Conservation (phyloP, 2,888 invertebrate genomes). For the Opisthograptis luteolata region DNA sequence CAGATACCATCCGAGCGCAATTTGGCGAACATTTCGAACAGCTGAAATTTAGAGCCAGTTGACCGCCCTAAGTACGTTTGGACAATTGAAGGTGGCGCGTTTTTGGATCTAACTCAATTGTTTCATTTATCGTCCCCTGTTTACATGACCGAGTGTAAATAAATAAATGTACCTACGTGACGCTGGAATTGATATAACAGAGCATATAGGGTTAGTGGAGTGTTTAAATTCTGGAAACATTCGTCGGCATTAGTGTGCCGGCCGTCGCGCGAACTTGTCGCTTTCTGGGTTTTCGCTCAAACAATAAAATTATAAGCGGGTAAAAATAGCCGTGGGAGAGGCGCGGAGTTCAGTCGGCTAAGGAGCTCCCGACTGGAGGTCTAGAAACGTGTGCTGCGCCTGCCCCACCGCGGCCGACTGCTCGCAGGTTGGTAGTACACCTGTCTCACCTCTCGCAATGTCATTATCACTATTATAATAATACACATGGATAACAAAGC, state of each 20-base stretch:
- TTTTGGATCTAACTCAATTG: slow-evolving; percentile 49
- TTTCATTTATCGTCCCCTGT: slow-evolving; percentile 37
- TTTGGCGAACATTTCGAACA: slow-evolving; percentile 5
- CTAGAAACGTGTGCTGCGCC: slow-evolving; percentile 75
- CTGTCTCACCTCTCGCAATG: slow-evolving; percentile 75
- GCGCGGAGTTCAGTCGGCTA: slow-evolving; percentile 51
- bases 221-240: slow-evolving; percentile 53
- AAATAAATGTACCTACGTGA: too few species aligned
- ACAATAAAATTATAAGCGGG: slow-evolving; percentile 83
- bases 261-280: slow-evolving; percentile 77
- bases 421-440: slow-evolving; percentile 78
- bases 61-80: slow-evolving; percentile 24
- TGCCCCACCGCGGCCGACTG: slow-evolving; percentile 62
- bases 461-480: slow-evolving; percentile 80
- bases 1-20: slow-evolving; percentile 4
- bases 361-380: slow-evolving; percentile 68
- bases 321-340: slow-evolving; percentile 73
- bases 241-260: slow-evolving; percentile 71
- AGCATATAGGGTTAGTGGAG: slow-evolving; percentile 33
- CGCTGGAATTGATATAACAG: slow-evolving; percentile 50
- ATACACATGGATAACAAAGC: slow-evolving; percentile 63
- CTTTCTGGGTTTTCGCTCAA: slow-evolving; percentile 73
- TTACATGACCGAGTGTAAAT: slow-evolving; percentile 39
- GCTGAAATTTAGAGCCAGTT: slow-evolving; percentile 25
- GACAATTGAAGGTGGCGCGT: slow-evolving; percentile 37